phyloP scores from a whole-genome alignment of 2,797 vertebrate species.

The Anabas testudineus region DNA sequence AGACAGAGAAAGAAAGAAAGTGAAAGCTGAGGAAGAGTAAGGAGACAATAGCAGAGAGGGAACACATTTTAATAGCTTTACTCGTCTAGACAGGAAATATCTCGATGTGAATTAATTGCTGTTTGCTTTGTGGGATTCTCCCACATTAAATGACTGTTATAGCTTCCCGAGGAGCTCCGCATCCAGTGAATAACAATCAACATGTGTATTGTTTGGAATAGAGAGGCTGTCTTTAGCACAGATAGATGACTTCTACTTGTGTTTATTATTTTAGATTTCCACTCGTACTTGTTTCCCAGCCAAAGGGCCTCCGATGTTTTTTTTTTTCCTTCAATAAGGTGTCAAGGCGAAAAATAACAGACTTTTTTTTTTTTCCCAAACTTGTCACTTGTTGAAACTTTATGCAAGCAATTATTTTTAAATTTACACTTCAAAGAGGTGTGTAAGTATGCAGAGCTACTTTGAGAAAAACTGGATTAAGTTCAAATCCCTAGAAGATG shows the following conservation, averaged over 20 bases:
- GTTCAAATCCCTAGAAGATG: slow-evolving; percentile 76
- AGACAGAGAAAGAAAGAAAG: slow-evolving; percentile 28
- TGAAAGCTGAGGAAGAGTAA: not conserved
- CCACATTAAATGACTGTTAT: slow-evolving; percentile 17
- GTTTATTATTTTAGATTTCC: slow-evolving; percentile 27
- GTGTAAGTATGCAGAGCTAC: slow-evolving; percentile 57
- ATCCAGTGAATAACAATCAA: not conserved
- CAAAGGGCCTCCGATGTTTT: slow-evolving; percentile 32
- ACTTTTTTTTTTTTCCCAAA: slow-evolving; percentile 23
- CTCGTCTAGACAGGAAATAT: slow-evolving; percentile 39
- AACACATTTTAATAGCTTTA: slow-evolving; percentile 35
- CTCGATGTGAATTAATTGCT: slow-evolving; percentile 29
- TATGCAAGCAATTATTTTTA: slow-evolving; percentile 59
- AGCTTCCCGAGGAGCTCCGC: slow-evolving; percentile 19
- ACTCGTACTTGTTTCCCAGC: slow-evolving; percentile 13
- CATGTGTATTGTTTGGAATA: slow-evolving; percentile 12
- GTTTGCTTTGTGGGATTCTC: slow-evolving; percentile 27
- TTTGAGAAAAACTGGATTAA: slow-evolving; percentile 77
- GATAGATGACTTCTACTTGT: slow-evolving; percentile 15
- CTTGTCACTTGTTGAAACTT: slow-evolving; percentile 55
- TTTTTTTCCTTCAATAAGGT: slow-evolving; percentile 28
- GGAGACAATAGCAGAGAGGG: slow-evolving; percentile 17
- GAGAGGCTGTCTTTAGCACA: not conserved
- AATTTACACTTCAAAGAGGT: slow-evolving; percentile 81
- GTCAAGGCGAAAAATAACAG: slow-evolving; percentile 4